phyloP scores from a whole-genome alignment of 2,888 invertebrate species.

The Drosophila setosimentum region DNA sequence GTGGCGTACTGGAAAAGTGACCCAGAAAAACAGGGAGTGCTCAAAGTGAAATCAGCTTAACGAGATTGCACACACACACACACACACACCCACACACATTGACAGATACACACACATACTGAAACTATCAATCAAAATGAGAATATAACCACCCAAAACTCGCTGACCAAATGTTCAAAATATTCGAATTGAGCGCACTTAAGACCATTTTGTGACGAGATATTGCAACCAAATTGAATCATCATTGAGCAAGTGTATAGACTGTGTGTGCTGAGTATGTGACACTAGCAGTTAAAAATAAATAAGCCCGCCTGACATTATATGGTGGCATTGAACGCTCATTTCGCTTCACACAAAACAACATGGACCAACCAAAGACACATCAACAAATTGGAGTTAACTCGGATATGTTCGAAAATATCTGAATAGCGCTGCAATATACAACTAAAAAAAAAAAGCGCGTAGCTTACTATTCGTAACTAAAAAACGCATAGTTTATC shows the following conservation, averaged over 20 bases:
- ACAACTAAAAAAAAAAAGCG: no score
- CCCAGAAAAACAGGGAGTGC: slow-evolving; percentile 33
- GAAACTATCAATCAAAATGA: slow-evolving; percentile 71
- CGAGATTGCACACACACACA: slow-evolving; percentile 27
- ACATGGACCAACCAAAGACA: slow-evolving; percentile 54
- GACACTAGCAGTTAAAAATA: slow-evolving; percentile 65
- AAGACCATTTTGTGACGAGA: slow-evolving; percentile 53
- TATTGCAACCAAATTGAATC: slow-evolving; percentile 72
- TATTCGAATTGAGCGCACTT: slow-evolving; percentile 66
- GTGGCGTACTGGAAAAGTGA: slow-evolving; percentile 44
- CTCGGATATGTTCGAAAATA: neutral
- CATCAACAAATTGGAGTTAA: slow-evolving; percentile 19
- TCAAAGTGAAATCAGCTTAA: slow-evolving; percentile 61
- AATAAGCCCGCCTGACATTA: slow-evolving; percentile 42
- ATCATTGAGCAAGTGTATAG: slow-evolving; percentile 28
- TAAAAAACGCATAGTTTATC: neutral
- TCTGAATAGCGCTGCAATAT: neutral
- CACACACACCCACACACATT: slow-evolving; percentile 2
- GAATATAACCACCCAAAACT: slow-evolving; percentile 52
- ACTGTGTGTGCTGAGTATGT: slow-evolving; percentile 22
- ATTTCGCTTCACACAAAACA: slow-evolving; percentile 57
- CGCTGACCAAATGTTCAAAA: slow-evolving; percentile 64
- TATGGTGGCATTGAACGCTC: slow-evolving; percentile 68
- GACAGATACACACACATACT: slow-evolving; percentile 14
- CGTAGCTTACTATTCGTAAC: no score